Evolutionary conservation across 2,888 invertebrate genomes (phyloP).

Genomic region (Tachina fera): DNA sequence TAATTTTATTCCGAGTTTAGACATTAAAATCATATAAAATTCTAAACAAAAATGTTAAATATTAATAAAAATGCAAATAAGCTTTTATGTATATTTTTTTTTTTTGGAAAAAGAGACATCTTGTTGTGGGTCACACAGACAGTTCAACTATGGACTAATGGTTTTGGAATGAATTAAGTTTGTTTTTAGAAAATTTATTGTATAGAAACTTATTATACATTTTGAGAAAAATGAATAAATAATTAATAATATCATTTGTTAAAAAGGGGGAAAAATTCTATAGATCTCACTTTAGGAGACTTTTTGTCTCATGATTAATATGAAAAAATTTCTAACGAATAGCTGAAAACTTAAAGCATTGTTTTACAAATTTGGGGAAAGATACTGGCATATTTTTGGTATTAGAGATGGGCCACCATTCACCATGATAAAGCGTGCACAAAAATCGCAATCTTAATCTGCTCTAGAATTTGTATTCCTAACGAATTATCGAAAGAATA

Average conservation of each 20-base stretch:
- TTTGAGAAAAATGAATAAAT: background rate
- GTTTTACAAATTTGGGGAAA: too few relatives aligned
- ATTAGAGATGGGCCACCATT: too few relatives aligned
- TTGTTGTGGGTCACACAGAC: background rate
- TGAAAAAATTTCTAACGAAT: too few relatives aligned
- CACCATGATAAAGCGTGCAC: too few relatives aligned
- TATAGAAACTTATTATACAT: background rate
- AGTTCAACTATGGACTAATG: background rate
- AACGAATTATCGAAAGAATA: too few relatives aligned
- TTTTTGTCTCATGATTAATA: too few relatives aligned
- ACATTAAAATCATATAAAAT: background rate
- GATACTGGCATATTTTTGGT: too few relatives aligned
- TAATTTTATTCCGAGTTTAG: background rate
- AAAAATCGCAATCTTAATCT: too few relatives aligned
- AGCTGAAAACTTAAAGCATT: too few relatives aligned
- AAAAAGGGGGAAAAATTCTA: background rate
- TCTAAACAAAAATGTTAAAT: background rate
- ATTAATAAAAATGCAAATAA: slow-evolving; percentile 2
- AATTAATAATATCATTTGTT: background rate
- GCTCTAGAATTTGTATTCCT: too few relatives aligned
- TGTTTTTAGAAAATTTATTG: background rate
- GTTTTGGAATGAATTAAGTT: background rate
- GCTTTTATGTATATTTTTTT: background rate
- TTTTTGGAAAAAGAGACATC: background rate
- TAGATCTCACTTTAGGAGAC: background rate